These are phyloP conservation scores for Euthynnus affinis DNA, from an alignment of 2,797 vertebrate genomes.

Conservation along the genomic window DNA sequence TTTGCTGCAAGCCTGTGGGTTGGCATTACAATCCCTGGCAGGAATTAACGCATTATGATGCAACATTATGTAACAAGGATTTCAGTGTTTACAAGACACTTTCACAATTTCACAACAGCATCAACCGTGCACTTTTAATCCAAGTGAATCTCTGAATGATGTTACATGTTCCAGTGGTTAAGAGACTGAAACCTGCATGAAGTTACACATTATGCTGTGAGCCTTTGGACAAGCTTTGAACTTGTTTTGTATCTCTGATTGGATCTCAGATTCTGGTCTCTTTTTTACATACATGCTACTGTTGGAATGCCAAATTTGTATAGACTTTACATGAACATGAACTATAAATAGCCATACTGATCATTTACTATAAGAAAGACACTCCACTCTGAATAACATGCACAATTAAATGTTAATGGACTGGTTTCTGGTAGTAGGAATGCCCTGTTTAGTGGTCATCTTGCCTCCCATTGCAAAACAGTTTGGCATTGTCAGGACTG, in stretches of 20 bases:
- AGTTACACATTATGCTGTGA: background rate
- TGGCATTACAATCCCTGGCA: background rate
- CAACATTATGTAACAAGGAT: background rate
- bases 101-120: background rate
- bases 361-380: too few relatives aligned
- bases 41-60: background rate
- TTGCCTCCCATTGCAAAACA: too few relatives aligned
- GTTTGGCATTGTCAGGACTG: too few relatives aligned
- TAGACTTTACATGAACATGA: too few relatives aligned
- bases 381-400: background rate
- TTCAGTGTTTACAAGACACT: background rate
- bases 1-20: background rate
- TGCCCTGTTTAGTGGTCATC: too few relatives aligned
- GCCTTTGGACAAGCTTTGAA: background rate
- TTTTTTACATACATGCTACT: too few relatives aligned
- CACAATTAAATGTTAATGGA: background rate
- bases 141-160: background rate
- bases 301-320: too few relatives aligned
- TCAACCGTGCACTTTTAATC: background rate
- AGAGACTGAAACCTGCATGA: background rate
- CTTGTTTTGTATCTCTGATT: too few relatives aligned
- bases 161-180: too few relatives aligned
- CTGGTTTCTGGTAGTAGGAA: too few relatives aligned
- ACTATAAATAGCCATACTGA: too few relatives aligned
- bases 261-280: too few relatives aligned